Percentiles rank a stretch among this genome's conserved stretches.
Conservation (phyloP, 2,113 vertebrate species). For the Sigmodon hispidus region DNA sequence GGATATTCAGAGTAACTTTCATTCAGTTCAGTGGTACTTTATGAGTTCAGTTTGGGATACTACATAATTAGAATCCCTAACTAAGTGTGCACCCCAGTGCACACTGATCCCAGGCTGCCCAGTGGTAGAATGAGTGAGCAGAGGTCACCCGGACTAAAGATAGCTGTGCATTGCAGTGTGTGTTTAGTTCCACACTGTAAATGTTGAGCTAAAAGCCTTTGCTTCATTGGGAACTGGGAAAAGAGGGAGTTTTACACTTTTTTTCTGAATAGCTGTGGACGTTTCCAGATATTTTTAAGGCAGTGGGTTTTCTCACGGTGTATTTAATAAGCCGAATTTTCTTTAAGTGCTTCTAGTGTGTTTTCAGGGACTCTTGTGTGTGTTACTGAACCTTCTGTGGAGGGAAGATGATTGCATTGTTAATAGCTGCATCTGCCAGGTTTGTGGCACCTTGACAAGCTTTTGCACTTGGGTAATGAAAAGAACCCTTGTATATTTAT, state of each 20-base stretch:
- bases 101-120: slow-evolving; percentile 28
- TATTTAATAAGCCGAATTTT: slow-evolving; percentile 65
- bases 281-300: slow-evolving; percentile 71
- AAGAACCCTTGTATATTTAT: slow-evolving; percentile 21
- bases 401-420: slow-evolving; percentile 48
- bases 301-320: slow-evolving; percentile 65
- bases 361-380: slow-evolving; percentile 60
- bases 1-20: slow-evolving; percentile 70
- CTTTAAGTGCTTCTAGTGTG: slow-evolving; percentile 61
- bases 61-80: slow-evolving; percentile 75
- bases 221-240: slow-evolving; percentile 67
- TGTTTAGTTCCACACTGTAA: slow-evolving; percentile 34
- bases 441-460: slow-evolving; percentile 53
- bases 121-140: slow-evolving; percentile 68
- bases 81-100: background rate
- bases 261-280: slow-evolving; percentile 64
- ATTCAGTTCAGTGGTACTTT: slow-evolving; percentile 75
- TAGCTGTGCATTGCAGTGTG: slow-evolving; percentile 32
- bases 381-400: slow-evolving; percentile 40
- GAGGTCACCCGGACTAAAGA: slow-evolving; percentile 23
- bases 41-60: slow-evolving; percentile 50
- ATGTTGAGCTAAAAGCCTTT: background rate
- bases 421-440: slow-evolving; percentile 23
- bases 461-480: slow-evolving; percentile 2
- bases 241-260: slow-evolving; percentile 65